Base-by-base conservation (phyloP, 2,797 vertebrate species). In the Sitta carolinensis region DNA sequence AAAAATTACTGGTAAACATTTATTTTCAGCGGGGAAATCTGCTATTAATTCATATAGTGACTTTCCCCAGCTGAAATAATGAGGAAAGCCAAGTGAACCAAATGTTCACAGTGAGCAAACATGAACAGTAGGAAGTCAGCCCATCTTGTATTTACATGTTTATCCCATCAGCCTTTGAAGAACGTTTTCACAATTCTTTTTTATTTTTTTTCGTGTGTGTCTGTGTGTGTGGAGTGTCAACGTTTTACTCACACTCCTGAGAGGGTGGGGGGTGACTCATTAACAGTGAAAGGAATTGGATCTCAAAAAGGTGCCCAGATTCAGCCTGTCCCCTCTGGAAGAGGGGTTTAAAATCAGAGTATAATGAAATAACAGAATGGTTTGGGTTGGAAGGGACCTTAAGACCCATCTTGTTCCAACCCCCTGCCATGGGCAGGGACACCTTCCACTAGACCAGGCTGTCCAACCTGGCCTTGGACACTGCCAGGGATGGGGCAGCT, bases 1-100 rank as follows among this genome's bases (percentile, higher is more conserved):
- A 85, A 51, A 59, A 59, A 74, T 73, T 89, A 95, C 96, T 90
- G 96, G 97, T 98, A 98, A 98, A 98, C 97, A 98, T 97, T 98
- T 97, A 98, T 98, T 98, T 98, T 98, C 97, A 98, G 97, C 43
- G 11, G 97, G 97, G 97, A 97, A 97, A 97, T 98, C 97, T 98
- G 97, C 97, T 97, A 97, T 98, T 98, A 98, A 98, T 98, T 98
- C 97, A 97, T 97, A 97, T 96, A 97, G 97, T 96, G 97, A 97
- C 97, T 98, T 98, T 97, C 97, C 95, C 96, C 97, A 97, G 97
- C 97, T 96, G 97, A 98, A 98, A 97, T 98, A 98, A 97, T 97
- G 97, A 98, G 95, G 95, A 95, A 97, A 97, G 97, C 97, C 95
- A 97, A 97, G 96, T 93, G 96, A 98, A 97, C 96, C 97, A 97